These are phyloP conservation scores for Rhinolophus ferrumequinum DNA, from an alignment of 2,113 vertebrate genomes.

Conservation along the genomic window DNA sequence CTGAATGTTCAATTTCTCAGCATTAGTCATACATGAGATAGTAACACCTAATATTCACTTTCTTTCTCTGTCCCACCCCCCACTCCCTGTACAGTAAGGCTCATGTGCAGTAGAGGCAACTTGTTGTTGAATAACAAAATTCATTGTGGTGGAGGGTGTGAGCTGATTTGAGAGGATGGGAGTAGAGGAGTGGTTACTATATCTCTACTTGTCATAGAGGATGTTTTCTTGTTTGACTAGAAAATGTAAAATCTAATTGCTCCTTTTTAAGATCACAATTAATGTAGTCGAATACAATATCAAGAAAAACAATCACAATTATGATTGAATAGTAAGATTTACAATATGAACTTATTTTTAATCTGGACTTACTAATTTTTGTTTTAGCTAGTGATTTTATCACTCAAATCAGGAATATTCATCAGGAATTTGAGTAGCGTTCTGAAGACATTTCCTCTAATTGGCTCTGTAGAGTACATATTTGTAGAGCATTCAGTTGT, in stretches of 20 bases:
- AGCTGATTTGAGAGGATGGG: background rate
- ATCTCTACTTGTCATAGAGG: background rate
- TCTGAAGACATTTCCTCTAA: background rate
- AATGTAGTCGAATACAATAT: background rate
- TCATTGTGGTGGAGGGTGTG: background rate
- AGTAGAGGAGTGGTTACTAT: background rate
- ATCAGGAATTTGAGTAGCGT: constrained; percentile 34
- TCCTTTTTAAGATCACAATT: constrained; percentile 59
- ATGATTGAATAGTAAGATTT: background rate
- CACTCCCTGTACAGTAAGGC: background rate
- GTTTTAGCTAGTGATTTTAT: constrained; percentile 40
- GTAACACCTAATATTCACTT: background rate
- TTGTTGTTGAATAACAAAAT: background rate
- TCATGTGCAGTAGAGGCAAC: accelerated
- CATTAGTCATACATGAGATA: background rate
- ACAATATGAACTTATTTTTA: constrained; percentile 22
- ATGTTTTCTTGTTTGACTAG: background rate
- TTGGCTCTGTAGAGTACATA: background rate
- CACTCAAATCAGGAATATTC: constrained; percentile 18
- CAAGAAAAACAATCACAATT: constrained; percentile 19
- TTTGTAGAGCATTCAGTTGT: background rate
- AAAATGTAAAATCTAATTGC: background rate
- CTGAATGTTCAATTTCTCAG: background rate
- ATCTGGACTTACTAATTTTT: constrained; percentile 58
- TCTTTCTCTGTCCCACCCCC: background rate